Evolutionary conservation across 2,113 vertebrate genomes (phyloP).

Genomic region (Polypterus bichir): DNA sequence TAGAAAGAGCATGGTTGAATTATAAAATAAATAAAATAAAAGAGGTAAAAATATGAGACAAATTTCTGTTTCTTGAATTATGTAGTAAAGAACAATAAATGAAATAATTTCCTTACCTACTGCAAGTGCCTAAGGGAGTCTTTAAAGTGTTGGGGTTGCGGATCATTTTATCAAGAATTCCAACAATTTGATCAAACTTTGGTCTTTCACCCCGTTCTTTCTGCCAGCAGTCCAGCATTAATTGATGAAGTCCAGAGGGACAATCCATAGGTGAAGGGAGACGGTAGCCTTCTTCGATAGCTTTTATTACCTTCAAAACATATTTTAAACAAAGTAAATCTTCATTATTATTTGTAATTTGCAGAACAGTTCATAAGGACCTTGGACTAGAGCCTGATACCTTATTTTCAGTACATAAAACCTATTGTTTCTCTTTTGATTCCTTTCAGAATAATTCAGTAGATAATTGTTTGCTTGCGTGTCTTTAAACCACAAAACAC

Average conservation of each 20-base stretch:
- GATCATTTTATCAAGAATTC: constrained; percentile 98
- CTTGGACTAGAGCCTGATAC: no score
- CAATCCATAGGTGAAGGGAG: constrained; percentile 97
- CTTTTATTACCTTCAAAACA: constrained; percentile 84
- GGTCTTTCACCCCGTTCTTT: constrained; percentile 89
- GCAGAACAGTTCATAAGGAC: no score
- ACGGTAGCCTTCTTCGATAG: constrained; percentile 95
- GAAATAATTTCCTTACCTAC: constrained; percentile 57
- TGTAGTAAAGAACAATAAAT: no score
- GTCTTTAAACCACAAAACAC: constrained; percentile 4
- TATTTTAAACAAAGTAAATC: constrained; percentile 10
- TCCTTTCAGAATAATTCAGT: constrained; percentile 12
- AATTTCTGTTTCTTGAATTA: no score
- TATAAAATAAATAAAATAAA: no score
- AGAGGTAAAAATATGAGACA: no score
- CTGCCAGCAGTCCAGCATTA: constrained; percentile 98
- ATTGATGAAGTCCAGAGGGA: constrained; percentile 87
- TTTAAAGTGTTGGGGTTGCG: constrained; percentile 94
- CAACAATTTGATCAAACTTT: constrained; percentile 97
- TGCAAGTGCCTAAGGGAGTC: constrained; percentile 87
- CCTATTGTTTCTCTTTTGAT: constrained; percentile 11
- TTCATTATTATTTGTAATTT: no score
- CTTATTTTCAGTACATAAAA: neutral
- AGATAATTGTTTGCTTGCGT: constrained; percentile 10
- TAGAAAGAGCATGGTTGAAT: no score